Percentiles rank a stretch among this genome's conserved stretches.
Conservation (phyloP, 2,888 invertebrate genomes). For the Megastigmus dorsalis region DNA sequence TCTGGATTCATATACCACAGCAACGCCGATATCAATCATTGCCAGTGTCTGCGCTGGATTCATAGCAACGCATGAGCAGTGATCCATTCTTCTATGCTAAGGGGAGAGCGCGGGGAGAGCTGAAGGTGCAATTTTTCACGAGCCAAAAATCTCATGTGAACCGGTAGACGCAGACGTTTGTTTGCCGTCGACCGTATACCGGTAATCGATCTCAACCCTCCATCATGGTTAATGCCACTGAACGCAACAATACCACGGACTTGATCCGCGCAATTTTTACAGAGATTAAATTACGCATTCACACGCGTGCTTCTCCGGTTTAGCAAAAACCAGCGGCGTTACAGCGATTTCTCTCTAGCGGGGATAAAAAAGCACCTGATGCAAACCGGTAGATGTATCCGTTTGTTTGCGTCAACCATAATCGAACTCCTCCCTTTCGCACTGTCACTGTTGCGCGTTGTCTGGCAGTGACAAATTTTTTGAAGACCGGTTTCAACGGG, state of each 20-base stretch:
- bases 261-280: neutral
- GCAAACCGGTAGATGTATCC: constrained; percentile 23
- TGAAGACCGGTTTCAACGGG: constrained; percentile 24
- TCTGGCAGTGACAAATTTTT: constrained; percentile 16
- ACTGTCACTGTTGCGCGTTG: neutral
- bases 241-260: too few species aligned
- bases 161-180: too few species aligned
- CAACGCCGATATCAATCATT: neutral
- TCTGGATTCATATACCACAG: neutral
- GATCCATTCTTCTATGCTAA: too few species aligned
- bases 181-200: too few species aligned
- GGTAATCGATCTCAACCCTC: too few species aligned
- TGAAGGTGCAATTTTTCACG: too few species aligned
- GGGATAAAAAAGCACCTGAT: constrained; percentile 52
- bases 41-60: neutral
- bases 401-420: constrained; percentile 33
- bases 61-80: neutral
- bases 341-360: neutral
- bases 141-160: too few species aligned
- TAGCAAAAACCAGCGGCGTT: neutral
- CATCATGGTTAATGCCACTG: too few species aligned
- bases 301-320: neutral
- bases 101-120: too few species aligned
- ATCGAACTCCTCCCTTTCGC: constrained; percentile 20
- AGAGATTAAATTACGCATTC: neutral